Conservation (phyloP, 2,113 vertebrate species). For the Brienomyrus longianalis region DNA sequence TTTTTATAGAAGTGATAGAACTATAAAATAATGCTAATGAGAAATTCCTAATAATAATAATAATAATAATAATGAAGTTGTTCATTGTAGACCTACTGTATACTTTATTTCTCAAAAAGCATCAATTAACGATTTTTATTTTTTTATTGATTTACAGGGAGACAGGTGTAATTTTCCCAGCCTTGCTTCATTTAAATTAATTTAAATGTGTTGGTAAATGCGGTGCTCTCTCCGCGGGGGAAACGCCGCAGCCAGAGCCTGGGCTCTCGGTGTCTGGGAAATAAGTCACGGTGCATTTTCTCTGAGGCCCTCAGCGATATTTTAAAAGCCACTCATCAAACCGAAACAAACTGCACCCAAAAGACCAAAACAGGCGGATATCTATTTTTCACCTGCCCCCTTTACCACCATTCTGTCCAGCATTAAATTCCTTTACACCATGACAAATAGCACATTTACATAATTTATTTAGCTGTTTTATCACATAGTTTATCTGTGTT, state of each 20-base stretch:
- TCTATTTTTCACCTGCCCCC: conserved; percentile 19
- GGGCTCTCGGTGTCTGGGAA: conserved; percentile 9
- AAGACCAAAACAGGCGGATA: conserved; percentile 10
- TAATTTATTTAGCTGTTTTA: background rate
- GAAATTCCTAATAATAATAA: background rate
- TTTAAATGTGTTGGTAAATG: background rate
- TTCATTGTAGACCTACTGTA: background rate
- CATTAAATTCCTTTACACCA: background rate
- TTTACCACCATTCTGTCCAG: background rate
- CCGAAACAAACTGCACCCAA: conserved; percentile 17
- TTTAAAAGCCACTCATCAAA: conserved; percentile 24
- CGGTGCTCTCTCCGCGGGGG: background rate
- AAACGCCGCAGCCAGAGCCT: background rate
- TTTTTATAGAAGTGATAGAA: background rate
- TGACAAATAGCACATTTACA: background rate
- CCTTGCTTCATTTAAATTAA: background rate
- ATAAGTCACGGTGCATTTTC: conserved; percentile 14
- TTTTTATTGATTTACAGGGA: background rate
- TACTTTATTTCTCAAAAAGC: background rate
- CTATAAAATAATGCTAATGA: background rate
- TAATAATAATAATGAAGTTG: background rate
- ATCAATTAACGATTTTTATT: background rate
- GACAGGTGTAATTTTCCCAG: background rate
- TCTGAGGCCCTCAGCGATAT: conserved; percentile 11
- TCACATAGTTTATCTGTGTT: background rate